Conservation (phyloP, 2,113 vertebrate genomes). For the Scolopax mira region DNA sequence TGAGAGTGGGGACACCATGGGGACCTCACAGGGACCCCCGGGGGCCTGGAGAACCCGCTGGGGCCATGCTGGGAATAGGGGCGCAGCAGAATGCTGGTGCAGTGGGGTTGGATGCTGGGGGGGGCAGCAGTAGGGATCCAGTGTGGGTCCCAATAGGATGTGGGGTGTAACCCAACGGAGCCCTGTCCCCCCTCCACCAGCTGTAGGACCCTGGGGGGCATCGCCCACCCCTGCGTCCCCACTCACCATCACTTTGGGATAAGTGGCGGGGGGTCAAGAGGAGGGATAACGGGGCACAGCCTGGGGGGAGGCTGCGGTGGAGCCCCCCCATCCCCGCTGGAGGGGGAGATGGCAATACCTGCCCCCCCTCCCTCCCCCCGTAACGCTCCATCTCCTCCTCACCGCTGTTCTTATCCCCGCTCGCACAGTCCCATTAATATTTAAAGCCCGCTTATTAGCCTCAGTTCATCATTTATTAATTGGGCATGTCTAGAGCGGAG, state of each 20-base stretch:
- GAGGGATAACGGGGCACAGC: fast-evolving
- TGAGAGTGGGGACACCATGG: background rate
- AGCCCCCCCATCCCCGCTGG: background rate
- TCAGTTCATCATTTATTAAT: constrained; percentile 53
- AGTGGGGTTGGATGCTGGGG: background rate
- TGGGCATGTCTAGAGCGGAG: background rate
- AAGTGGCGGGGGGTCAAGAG: background rate
- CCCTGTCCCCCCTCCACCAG: background rate
- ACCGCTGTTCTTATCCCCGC: background rate
- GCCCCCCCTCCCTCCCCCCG: too few relatives aligned
- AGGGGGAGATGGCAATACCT: background rate
- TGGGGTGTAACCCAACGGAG: fast-evolving
- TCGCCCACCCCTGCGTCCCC: fast-evolving
- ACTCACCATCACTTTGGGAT: fast-evolving
- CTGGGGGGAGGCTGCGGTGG: fast-evolving
- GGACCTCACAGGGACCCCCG: background rate
- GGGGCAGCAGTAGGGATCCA: background rate
- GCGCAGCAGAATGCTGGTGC: background rate
- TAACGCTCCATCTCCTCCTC: background rate
- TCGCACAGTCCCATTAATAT: background rate
- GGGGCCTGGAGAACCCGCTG: background rate
- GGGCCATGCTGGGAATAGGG: background rate
- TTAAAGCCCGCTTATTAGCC: constrained; percentile 40
- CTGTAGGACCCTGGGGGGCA: background rate
- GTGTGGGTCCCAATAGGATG: fast-evolving